Base-by-base conservation (phyloP, 2,888 invertebrate species). In the Cyaniris semiargus region DNA sequence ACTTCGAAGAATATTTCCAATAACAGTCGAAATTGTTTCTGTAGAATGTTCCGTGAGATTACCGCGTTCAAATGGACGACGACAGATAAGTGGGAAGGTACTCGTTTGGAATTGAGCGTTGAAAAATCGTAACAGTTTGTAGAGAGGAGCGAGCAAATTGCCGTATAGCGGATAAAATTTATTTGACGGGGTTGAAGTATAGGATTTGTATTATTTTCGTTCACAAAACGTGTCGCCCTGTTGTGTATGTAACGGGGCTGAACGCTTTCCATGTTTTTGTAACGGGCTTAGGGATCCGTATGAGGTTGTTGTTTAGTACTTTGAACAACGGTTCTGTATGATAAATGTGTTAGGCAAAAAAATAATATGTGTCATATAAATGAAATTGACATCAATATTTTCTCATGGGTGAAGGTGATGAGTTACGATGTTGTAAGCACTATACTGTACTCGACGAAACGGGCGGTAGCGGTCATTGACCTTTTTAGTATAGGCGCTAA, bases 41-140 rank as follows among this genome's bases (percentile, higher is more conserved):
- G 44, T 23, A 71, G 71, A 71, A 58, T 44, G 76, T 60, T 72
- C 60, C 72, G 44, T 44, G 72, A 77, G 77, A 77, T 77, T 74
- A 77, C 76, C 60, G 72, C 77, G 58, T 72, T 77, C 58, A 77
- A 77, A 77, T 77, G 72, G 77, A 60, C 72, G 77, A 76, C 79
- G 78, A 75, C 77, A 76, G 79, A 77, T 76, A 79, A 77, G 76
- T 77, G 77, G 79, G 76, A 76, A 78, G 71, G 75, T 75, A 74
- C 76, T 79, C 72, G 78, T 71, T 75, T 79, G 78, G 78, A 78
- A 79, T 79, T 76, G 78, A 76, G 79, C 76, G 58, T 78, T 76
- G 76, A 79, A 78, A 78, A 79, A 79, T 78, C 48, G 78, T 66
- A 75, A 75, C 74, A 76, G 75, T 78, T 79, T 78, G 76, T 76